A percentile compares a stretch with the other conserved stretches of the same genome.
phyloP scores from a whole-genome alignment of 2,888 invertebrate genomes.

The Synanthedon tipuliformis region DNA sequence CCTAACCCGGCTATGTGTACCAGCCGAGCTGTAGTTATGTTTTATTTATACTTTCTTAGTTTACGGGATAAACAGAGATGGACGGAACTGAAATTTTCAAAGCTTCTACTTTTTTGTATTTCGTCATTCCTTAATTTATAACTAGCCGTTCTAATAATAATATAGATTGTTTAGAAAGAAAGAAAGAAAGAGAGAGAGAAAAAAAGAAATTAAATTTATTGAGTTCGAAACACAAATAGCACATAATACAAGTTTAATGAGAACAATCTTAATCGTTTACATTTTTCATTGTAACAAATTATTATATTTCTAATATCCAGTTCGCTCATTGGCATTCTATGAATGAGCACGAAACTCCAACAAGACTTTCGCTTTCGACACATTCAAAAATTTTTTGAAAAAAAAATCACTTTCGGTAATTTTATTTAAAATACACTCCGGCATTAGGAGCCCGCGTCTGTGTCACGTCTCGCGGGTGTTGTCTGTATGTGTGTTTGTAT shows the following conservation, averaged over 20 bases:
- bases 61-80: slow-evolving; percentile 26
- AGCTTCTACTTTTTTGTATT: no score
- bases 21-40: slow-evolving; percentile 43
- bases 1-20: slow-evolving; percentile 37
- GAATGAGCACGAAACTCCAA: slow-evolving; percentile 4
- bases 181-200: no score
- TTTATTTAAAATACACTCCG: slow-evolving; percentile 26
- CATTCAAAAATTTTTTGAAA: slow-evolving; percentile 9
- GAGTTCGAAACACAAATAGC: no score
- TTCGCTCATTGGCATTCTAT: not conserved
- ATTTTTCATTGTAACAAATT: not conserved
- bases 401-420: slow-evolving; percentile 32
- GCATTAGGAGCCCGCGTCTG: slow-evolving; percentile 47
- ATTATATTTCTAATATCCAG: no score
- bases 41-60: slow-evolving; percentile 68
- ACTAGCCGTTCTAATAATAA: no score
- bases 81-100: slow-evolving; percentile 24
- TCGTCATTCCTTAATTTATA: no score
- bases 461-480: slow-evolving; percentile 38
- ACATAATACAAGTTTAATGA: no score
- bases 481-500: slow-evolving; percentile 12
- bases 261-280: no score
- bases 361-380: slow-evolving; percentile 11
- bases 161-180: no score
- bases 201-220: no score